These are phyloP conservation scores for Ariopsis seemanni DNA, from an alignment of 2,113 vertebrate genomes.

Conservation along the genomic window DNA sequence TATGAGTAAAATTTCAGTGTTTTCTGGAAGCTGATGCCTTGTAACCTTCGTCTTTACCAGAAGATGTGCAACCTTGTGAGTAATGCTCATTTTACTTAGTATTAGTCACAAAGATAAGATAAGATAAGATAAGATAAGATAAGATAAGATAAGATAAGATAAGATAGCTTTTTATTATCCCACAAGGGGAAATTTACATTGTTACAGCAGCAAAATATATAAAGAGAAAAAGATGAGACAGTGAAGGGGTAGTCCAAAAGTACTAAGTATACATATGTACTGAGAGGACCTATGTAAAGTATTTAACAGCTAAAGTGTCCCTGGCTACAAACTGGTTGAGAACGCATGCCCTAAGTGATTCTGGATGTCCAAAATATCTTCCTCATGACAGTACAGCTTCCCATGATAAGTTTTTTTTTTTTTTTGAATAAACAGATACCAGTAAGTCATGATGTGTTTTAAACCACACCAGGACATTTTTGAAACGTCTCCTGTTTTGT, in stretches of 20 bases:
- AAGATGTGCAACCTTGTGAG: neutral
- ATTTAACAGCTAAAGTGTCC: neutral
- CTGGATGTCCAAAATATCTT: neutral
- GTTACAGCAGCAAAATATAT: too few species aligned
- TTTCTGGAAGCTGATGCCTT: neutral
- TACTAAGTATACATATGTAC: neutral
- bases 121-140: too few species aligned
- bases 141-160: too few species aligned
- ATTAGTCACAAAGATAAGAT: neutral
- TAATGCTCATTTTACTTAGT: neutral
- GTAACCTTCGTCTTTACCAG: neutral
- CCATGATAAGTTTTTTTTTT: too few species aligned
- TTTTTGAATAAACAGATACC: too few species aligned
- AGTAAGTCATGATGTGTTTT: neutral
- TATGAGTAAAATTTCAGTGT: neutral
- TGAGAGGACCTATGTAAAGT: neutral
- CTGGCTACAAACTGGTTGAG: neutral
- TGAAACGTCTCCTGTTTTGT: neutral
- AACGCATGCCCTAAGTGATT: neutral
- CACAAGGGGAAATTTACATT: too few species aligned
- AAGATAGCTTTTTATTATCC: too few species aligned
- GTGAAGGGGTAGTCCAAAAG: too few species aligned
- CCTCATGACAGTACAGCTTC: neutral
- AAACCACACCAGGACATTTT: neutral
- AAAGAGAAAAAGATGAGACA: too few species aligned